phyloP scores from a whole-genome alignment of 2,113 vertebrate genomes.

The Apeltes quadracus region DNA sequence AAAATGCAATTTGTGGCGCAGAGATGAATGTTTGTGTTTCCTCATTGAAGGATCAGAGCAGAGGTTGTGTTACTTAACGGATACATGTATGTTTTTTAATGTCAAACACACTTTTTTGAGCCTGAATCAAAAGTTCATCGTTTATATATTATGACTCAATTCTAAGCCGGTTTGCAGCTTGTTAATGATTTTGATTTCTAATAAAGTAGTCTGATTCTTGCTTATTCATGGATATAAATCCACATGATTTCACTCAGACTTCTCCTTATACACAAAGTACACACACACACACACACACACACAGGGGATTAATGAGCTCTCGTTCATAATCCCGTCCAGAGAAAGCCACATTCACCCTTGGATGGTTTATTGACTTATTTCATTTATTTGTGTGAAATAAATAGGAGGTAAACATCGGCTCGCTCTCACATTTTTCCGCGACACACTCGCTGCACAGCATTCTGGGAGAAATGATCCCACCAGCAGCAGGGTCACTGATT shows the following conservation, averaged over 20 bases:
- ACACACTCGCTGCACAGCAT: conserved; percentile 86
- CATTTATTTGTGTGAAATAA: conserved; percentile 98
- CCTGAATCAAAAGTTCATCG: too few species aligned
- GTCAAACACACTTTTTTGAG: too few species aligned
- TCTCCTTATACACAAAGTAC: not conserved
- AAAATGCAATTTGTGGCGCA: conserved; percentile 1
- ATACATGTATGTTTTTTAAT: not conserved
- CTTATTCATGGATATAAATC: conserved; percentile 9
- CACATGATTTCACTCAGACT: not conserved
- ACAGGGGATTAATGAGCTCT: conserved; percentile 78
- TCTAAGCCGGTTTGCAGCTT: too few species aligned
- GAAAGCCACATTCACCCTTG: conserved; percentile 96
- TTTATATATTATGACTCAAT: too few species aligned
- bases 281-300: conserved; percentile 22
- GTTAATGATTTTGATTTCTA: conserved; percentile 6
- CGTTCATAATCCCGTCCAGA: conserved; percentile 86
- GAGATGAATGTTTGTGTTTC: not conserved
- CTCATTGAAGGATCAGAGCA: not conserved
- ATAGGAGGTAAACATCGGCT: conserved; percentile 92
- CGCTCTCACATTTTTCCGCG: conserved; percentile 89
- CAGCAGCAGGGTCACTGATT: conserved; percentile 92
- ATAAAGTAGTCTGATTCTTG: not conserved
- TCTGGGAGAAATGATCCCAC: conserved; percentile 88
- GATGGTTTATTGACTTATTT: conserved; percentile 99
- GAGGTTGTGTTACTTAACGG: too few species aligned